Percentiles rank a stretch among this genome's conserved stretches.
Conservation (phyloP, 2,797 vertebrate genomes). For the Myotis planiceps region DNA sequence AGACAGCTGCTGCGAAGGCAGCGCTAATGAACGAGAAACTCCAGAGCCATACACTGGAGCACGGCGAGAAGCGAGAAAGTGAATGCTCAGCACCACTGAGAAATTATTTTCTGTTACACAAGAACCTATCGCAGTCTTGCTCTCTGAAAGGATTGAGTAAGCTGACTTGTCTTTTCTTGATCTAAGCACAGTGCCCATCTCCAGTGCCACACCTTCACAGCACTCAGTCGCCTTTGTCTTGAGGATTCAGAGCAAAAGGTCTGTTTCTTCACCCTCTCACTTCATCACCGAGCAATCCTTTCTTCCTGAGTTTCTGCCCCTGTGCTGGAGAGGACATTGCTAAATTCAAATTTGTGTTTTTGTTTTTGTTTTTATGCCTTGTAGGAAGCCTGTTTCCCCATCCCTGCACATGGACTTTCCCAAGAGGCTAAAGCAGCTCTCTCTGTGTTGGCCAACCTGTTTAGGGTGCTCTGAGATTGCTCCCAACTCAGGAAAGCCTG, state of each 20-base stretch:
- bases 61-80: neutral
- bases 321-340: neutral
- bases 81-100: neutral
- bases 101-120: neutral
- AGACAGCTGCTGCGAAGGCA: neutral
- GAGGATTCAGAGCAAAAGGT: neutral
- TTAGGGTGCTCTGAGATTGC: slow-evolving; percentile 45
- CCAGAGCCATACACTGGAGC: neutral
- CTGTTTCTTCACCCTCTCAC: neutral
- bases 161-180: neutral
- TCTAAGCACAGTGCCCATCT: neutral
- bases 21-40: neutral
- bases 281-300: neutral
- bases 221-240: neutral
- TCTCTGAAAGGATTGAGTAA: neutral
- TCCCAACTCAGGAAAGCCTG: slow-evolving; percentile 56
- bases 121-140: neutral
- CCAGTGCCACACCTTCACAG: neutral
- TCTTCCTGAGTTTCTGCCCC: neutral
- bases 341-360: neutral
- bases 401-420: neutral
- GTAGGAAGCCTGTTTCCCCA: neutral
- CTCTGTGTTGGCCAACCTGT: neutral
- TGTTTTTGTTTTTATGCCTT: neutral
- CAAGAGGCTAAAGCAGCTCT: slow-evolving; percentile 14